phyloP scores from a whole-genome alignment of 1,140 invertebrate genomes.

The Cecropterus lyciades region DNA sequence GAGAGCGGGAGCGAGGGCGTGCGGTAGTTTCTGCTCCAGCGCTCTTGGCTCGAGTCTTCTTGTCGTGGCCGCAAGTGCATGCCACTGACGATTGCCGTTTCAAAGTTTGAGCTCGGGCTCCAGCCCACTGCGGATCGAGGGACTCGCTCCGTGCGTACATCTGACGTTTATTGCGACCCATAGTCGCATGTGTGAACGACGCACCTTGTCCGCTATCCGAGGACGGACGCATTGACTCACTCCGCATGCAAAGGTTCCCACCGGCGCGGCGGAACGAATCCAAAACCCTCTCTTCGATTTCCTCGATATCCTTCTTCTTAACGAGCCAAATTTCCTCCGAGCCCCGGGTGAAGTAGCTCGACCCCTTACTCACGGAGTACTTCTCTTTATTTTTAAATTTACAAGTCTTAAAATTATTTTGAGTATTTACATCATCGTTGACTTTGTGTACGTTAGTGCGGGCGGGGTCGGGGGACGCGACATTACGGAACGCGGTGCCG shows the following conservation, averaged over 20 bases:
- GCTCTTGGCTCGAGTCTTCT: constrained; percentile 64
- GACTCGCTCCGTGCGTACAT: constrained; percentile 74
- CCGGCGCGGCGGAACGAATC: constrained; percentile 75
- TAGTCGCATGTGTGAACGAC: constrained; percentile 63
- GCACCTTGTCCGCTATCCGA: constrained; percentile 64
- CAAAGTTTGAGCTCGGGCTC: constrained; percentile 64
- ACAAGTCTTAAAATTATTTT: constrained; percentile 71
- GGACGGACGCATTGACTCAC: constrained; percentile 64
- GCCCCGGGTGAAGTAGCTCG: constrained; percentile 73
- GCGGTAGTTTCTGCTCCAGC: constrained; percentile 45
- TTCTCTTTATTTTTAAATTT: constrained; percentile 73
- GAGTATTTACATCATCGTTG: constrained; percentile 67
- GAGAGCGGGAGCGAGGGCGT: constrained; percentile 67
- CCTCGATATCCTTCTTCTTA: constrained; percentile 80
- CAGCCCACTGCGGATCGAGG: constrained; percentile 69
- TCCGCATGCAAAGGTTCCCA: constrained; percentile 63
- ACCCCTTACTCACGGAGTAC: constrained; percentile 72
- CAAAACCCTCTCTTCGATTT: constrained; percentile 74
- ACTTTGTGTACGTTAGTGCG: constrained; percentile 52
- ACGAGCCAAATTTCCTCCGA: constrained; percentile 80
- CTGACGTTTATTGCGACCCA: constrained; percentile 64
- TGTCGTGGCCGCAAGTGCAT: constrained; percentile 77
- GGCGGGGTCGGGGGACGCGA: constrained; percentile 61
- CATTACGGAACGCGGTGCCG: constrained; percentile 76
- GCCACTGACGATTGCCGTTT: constrained; percentile 76